phyloP scores from a whole-genome alignment of 2,113 vertebrate species.

The Delphinus delphis region DNA sequence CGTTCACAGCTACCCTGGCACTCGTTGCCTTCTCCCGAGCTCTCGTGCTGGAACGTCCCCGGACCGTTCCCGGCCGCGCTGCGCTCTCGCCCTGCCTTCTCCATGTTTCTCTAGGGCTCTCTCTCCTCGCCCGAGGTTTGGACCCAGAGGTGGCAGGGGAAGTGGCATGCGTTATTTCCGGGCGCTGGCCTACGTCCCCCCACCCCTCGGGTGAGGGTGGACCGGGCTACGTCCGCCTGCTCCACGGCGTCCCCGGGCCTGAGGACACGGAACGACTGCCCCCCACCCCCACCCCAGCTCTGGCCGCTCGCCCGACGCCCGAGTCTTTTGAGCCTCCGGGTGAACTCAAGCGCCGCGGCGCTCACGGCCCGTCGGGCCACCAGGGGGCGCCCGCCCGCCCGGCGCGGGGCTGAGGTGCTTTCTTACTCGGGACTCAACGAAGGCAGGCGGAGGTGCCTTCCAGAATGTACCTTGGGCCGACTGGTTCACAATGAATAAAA shows the following conservation, averaged over 20 bases:
- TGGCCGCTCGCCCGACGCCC: background rate
- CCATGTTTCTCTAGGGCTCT: conserved; percentile 15
- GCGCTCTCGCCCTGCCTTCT: background rate
- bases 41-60: background rate
- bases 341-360: background rate
- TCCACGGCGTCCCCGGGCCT: fast-evolving
- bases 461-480: background rate
- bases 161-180: conserved; percentile 67
- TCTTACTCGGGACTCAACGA: background rate
- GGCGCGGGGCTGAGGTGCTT: background rate
- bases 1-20: background rate
- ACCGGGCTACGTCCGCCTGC: background rate
- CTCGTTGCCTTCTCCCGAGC: background rate
- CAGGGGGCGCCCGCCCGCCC: conserved; percentile 76
- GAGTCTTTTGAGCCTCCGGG: background rate
- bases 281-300: background rate
- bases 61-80: background rate
- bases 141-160: conserved; percentile 41
- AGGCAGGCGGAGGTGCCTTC: background rate
- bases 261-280: background rate
- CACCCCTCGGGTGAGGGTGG: background rate
- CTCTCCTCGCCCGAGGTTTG: background rate
- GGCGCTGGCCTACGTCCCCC: background rate
- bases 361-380: background rate
- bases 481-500: background rate